These are phyloP conservation scores for Aurelia sp. DNA, from an alignment of 30 jellyfish, hydroid and myxozoan species.

Conservation along the genomic window DNA sequence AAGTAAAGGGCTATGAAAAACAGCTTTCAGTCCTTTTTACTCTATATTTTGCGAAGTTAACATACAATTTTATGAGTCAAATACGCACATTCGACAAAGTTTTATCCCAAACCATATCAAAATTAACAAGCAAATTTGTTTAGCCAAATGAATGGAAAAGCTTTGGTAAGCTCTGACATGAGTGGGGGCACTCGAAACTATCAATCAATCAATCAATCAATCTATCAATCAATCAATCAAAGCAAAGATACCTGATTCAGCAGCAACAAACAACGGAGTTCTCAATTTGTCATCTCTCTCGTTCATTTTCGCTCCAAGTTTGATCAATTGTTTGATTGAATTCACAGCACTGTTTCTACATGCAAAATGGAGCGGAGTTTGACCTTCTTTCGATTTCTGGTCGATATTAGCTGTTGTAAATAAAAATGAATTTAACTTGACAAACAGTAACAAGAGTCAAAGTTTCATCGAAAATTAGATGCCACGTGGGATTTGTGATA, in stretches of 20 bases:
- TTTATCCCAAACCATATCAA: no score
- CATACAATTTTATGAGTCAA: no score
- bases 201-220: not conserved
- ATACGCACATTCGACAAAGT: no score
- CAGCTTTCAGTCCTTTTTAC: no score
- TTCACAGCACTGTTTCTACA: slow-evolving; percentile 65
- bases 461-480: not conserved
- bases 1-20: no score
- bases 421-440: not conserved
- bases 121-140: no score
- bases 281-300: slow-evolving; percentile 53
- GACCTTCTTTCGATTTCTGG: slow-evolving; percentile 63
- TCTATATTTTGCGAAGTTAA: no score
- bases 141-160: no score
- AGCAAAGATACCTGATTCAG: slow-evolving; percentile 65
- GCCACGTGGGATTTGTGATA: not conserved
- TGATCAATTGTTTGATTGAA: slow-evolving; percentile 34
- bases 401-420: slow-evolving; percentile 76
- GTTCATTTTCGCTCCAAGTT: slow-evolving; percentile 73
- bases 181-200: no score
- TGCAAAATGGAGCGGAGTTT: slow-evolving; percentile 83
- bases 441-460: not conserved
- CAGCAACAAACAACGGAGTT: slow-evolving; percentile 75
- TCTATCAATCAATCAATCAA: not conserved
- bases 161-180: no score